phyloP scores from a whole-genome alignment of 2,797 vertebrate genomes.

The Halcyon badia region DNA sequence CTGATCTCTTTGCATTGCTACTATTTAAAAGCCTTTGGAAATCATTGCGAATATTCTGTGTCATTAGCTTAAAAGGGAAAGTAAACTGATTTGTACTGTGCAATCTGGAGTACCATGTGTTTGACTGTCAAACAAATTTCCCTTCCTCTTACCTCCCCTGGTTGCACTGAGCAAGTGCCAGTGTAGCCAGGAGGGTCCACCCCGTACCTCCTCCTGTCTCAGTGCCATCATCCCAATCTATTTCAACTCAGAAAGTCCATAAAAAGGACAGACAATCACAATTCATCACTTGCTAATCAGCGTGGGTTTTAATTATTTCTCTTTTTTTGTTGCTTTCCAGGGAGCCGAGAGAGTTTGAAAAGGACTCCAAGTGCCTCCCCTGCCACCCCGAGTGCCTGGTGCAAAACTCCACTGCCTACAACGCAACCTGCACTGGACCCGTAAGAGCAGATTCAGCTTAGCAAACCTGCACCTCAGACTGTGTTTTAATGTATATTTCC shows the following conservation, averaged over 20 bases:
- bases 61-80: not conserved
- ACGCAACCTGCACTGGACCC: constrained; percentile 84
- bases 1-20: not conserved
- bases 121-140: not conserved
- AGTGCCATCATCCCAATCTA: not conserved
- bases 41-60: not conserved
- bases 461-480: not conserved
- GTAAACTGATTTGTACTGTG: not conserved
- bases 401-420: constrained; percentile 69
- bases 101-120: constrained; percentile 3
- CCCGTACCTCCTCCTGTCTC: not conserved
- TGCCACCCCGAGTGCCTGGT: constrained; percentile 90
- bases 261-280: not conserved
- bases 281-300: not conserved
- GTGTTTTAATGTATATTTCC: not conserved
- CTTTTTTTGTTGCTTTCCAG: constrained; percentile 75
- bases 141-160: not conserved
- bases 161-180: not conserved
- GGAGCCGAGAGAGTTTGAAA: constrained; percentile 86
- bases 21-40: not conserved
- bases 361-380: constrained; percentile 82
- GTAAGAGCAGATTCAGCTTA: constrained; percentile 79
- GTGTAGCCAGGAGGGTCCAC: not conserved
- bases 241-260: not conserved
- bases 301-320: not conserved